These are phyloP conservation scores for Atractosteus spatula DNA, from an alignment of 2,113 vertebrate genomes.

Conservation along the genomic window DNA sequence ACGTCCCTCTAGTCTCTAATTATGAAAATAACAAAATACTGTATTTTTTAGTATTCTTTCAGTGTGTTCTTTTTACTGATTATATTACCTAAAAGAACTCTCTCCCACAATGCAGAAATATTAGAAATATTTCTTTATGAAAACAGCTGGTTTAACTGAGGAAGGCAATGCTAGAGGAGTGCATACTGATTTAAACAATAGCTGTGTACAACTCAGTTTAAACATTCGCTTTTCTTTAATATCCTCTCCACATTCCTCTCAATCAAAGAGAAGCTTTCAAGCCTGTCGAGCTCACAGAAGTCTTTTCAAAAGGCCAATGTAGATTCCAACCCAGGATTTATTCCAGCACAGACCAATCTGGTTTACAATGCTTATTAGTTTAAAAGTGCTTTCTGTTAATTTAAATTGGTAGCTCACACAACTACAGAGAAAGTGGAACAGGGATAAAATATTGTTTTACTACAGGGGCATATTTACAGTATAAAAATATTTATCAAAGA, in stretches of 20 bases:
- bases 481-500: too few relatives aligned
- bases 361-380: not conserved
- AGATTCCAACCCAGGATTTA: slow-evolving; percentile 4
- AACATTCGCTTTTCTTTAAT: slow-evolving; percentile 14
- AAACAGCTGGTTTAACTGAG: not conserved
- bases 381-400: not conserved
- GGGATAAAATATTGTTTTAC: too few relatives aligned
- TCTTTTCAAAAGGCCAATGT: slow-evolving; percentile 7
- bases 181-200: slow-evolving; percentile 15
- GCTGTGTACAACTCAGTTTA: not conserved
- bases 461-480: too few relatives aligned
- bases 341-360: slow-evolving; percentile 1
- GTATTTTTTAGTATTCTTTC: too few relatives aligned
- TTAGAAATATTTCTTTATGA: not conserved
- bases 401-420: not conserved
- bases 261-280: slow-evolving; percentile 5
- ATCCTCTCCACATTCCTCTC: slow-evolving; percentile 1
- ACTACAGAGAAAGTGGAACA: too few relatives aligned
- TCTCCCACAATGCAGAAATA: not conserved
- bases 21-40: too few relatives aligned
- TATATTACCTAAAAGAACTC: not conserved
- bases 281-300: not conserved
- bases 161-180: not conserved
- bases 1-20: too few relatives aligned
- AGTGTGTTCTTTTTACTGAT: too few relatives aligned